Conservation (phyloP, 2,888 invertebrate species). For the Xylota segnis region DNA sequence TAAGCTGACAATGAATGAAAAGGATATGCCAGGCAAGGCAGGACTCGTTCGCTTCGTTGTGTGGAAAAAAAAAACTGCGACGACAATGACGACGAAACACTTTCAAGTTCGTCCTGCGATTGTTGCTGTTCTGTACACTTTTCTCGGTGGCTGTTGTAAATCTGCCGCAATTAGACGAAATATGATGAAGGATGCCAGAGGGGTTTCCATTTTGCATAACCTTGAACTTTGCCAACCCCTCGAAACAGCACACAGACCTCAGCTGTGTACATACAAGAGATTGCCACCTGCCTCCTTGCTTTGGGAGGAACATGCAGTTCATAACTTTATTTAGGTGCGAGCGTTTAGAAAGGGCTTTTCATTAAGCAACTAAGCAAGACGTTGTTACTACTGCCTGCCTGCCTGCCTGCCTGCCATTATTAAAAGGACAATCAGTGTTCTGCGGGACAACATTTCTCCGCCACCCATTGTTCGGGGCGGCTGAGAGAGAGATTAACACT, state of each 20-base stretch:
- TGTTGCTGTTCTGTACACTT: constrained; percentile 10
- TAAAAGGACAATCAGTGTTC: constrained; percentile 14
- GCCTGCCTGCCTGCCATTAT: constrained; percentile 10
- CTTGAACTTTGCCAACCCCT: constrained; percentile 70
- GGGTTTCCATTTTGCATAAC: constrained; percentile 54
- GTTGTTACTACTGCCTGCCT: constrained; percentile 54
- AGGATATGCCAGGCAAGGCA: constrained; percentile 69
- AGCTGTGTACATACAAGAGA: background rate
- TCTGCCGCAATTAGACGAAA: constrained; percentile 73
- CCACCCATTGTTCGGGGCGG: constrained; percentile 22
- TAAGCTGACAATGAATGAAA: constrained; percentile 76
- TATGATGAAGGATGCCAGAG: constrained; percentile 49
- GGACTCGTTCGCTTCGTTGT: constrained; percentile 36
- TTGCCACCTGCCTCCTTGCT: constrained; percentile 3
- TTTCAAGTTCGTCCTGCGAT: constrained; percentile 69
- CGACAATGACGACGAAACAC: constrained; percentile 49
- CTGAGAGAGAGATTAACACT: constrained; percentile 54
- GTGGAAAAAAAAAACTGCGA: constrained; percentile 30
- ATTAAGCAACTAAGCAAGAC: constrained; percentile 69
- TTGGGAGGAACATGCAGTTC: constrained; percentile 26
- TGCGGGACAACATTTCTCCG: constrained; percentile 40
- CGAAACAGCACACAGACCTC: constrained; percentile 14
- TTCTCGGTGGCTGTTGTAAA: constrained; percentile 62
- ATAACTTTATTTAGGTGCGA: constrained; percentile 54
- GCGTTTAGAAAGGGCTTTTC: constrained; percentile 65